Base-by-base conservation (phyloP, 2,888 invertebrate species). In the Andrena fulva region DNA sequence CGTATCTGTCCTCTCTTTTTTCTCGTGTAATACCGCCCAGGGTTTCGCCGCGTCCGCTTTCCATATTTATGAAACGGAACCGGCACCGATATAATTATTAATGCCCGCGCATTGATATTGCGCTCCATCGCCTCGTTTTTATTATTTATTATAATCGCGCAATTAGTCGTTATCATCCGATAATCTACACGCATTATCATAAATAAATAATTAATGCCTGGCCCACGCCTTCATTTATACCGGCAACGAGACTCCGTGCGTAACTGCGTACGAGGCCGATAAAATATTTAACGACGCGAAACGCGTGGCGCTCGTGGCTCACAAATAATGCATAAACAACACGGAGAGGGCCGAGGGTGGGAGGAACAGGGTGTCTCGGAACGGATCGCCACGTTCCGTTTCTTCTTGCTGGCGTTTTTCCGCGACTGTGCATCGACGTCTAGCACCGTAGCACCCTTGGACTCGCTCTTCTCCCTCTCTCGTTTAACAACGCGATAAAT, bases 1-100 rank as follows among this genome's bases (percentile, higher is more conserved):
- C 52, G 52, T 48, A 52, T 24, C 72, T n/a, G 16, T 10, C 63
- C 68, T 62, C 72, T 56, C 24, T 56, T n/a, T 27, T 56, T 24
- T 27, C 24, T 56, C 8, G 0, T 8, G 56, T 56, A 62, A 72
- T 68, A 29, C 50, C 5, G 24, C 63, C 63, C 24, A 12, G n/a
- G 8, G 31, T 20, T 27, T 2, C 54, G 8, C 60, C 50, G 7
- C 66, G 10, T 27, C 29, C 10, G 27, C 8, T 42, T 63, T 78
- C 50, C 67, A 82, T 76, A 85, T 79, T 82, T 79, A 85, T 79
- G 69, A 70, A 73, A 79, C 52, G 29, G 31, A 56, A 76, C 8
- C 50, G 31, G 27, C 16, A 35, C 16, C 52, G 10, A 60, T 66
- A 69, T 42, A 42, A 42, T n/a, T 56, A 74, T 73, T 66, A 63